phyloP scores from a whole-genome alignment of 1,140 invertebrate genomes.

The Penaeus japonicus region DNA sequence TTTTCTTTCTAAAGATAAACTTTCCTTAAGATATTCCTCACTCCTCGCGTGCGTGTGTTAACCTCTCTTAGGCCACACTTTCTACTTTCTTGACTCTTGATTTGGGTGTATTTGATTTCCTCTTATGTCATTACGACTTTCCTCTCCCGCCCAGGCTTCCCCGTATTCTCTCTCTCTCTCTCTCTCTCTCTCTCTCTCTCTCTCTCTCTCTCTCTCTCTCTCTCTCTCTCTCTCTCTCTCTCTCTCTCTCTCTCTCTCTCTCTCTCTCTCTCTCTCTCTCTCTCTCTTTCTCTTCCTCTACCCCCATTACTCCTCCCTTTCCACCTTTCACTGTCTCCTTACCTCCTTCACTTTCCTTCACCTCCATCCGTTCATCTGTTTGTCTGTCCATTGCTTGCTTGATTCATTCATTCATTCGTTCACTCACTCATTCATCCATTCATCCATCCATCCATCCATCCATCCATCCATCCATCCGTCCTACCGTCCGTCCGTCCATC shows the following conservation, averaged over 20 bases:
- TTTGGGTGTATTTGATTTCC: neutral
- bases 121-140: no score
- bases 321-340: neutral
- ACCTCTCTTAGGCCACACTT: no score
- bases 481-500: no score
- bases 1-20: neutral
- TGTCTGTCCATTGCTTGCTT: neutral
- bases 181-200: neutral
- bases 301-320: no score
- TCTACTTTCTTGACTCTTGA: no score
- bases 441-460: no score
- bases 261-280: no score
- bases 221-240: neutral
- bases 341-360: neutral
- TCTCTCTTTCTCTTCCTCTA: neutral
- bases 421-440: neutral
- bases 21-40: no score
- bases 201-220: neutral
- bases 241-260: neutral
- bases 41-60: no score
- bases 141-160: no score
- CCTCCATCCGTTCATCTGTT: neutral
- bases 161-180: no score
- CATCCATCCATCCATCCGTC: no score
- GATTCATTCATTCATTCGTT: neutral